These are phyloP conservation scores for Euglossa dilemma DNA, from an alignment of 1,140 invertebrate genomes.

Conservation along the genomic window DNA sequence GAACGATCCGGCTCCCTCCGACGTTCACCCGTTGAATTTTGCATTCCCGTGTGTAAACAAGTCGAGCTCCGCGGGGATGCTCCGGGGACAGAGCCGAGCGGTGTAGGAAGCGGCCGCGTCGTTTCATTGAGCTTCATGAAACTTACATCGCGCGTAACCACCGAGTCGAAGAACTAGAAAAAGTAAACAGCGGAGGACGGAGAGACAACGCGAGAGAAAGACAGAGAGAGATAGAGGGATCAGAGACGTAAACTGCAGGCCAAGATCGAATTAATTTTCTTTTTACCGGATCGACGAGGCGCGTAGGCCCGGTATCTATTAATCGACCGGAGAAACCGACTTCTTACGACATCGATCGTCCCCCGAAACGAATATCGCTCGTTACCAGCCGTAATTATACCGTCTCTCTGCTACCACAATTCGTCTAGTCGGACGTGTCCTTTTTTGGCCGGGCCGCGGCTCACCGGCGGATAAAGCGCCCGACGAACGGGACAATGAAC, in stretches of 20 bases:
- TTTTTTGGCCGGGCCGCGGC: constrained; percentile 15
- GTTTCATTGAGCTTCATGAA: constrained; percentile 59
- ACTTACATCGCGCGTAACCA: constrained; percentile 59
- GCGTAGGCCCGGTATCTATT: background rate
- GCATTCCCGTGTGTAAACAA: constrained; percentile 60
- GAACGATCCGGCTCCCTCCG: background rate
- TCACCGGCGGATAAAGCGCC: background rate
- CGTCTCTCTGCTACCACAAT: background rate
- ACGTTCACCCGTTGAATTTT: constrained; percentile 53
- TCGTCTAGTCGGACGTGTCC: constrained; percentile 14
- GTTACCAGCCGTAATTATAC: background rate
- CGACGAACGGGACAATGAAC: constrained; percentile 19
- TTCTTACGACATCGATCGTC: background rate
- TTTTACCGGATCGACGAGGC: background rate
- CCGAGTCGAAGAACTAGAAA: constrained; percentile 9
- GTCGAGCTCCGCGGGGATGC: constrained; percentile 27
- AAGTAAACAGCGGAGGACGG: constrained; percentile 20
- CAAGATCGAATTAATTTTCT: constrained; percentile 45
- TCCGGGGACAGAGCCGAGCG: constrained; percentile 6
- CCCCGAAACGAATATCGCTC: background rate
- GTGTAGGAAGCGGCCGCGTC: constrained; percentile 39
- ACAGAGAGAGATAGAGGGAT: background rate
- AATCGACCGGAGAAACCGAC: background rate
- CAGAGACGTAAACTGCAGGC: constrained; percentile 1
- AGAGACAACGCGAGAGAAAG: background rate